A percentile compares a stretch with the other conserved stretches of the same genome.
Conservation (phyloP, 2,888 invertebrate genomes). For the Nomada hirtipes region DNA sequence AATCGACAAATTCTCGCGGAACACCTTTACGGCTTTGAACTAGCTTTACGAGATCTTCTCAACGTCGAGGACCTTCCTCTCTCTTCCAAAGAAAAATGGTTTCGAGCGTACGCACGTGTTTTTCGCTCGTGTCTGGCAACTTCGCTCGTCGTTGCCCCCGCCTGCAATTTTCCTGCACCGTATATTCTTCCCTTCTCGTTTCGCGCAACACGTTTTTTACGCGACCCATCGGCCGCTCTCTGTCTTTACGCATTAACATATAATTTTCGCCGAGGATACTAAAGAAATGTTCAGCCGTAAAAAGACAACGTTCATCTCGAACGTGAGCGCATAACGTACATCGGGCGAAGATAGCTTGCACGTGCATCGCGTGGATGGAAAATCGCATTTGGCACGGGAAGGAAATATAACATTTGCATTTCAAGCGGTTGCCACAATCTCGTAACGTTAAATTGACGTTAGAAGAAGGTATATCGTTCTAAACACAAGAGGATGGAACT, state of each 20-base stretch:
- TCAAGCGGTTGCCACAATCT: not conserved
- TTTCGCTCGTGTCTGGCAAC: constrained; percentile 27
- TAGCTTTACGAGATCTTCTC: not conserved
- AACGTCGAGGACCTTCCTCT: not conserved
- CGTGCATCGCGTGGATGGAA: not conserved
- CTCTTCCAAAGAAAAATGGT: constrained; percentile 20
- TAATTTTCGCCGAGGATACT: constrained; percentile 13
- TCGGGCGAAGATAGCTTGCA: not conserved
- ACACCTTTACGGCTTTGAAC: not conserved
- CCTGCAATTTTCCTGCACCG: constrained; percentile 27
- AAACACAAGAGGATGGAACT: not conserved
- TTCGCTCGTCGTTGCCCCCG: constrained; percentile 36
- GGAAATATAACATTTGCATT: not conserved
- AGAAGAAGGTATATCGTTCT: not conserved
- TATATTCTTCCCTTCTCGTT: constrained; percentile 29
- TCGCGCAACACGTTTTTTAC: constrained; percentile 22
- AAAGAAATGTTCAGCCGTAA: constrained; percentile 10
- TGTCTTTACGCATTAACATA: constrained; percentile 38
- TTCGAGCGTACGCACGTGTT: not conserved
- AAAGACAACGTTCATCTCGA: not conserved
- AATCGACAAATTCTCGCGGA: not conserved
- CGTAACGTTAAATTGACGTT: not conserved
- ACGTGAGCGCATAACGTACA: not conserved
- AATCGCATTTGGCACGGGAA: not conserved
- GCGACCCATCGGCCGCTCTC: constrained; percentile 26